Conservation (phyloP, 2,113 vertebrate genomes). For the Corvus cornix region DNA sequence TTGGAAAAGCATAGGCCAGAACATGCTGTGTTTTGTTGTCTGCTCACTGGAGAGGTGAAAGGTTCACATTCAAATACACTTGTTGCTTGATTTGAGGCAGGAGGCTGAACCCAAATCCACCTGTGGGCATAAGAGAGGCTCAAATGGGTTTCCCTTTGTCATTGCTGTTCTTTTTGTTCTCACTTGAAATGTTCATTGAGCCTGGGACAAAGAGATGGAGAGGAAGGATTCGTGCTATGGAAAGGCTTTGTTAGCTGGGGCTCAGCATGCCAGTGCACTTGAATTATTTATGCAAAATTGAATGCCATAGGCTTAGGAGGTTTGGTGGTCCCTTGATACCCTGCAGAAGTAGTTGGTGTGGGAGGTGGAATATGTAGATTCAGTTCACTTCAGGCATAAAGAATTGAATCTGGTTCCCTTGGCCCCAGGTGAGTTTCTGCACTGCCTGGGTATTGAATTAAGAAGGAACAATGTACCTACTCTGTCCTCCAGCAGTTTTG, state of each 20-base stretch:
- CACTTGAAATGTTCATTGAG: neutral
- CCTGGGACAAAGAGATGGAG: neutral
- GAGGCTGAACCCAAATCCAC: neutral
- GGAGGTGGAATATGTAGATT: neutral
- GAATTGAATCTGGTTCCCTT: neutral
- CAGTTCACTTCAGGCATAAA: neutral
- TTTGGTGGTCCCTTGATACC: neutral
- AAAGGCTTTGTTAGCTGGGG: neutral
- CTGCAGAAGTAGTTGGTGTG: neutral
- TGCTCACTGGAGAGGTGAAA: neutral
- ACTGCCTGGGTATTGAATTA: neutral
- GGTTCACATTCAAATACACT: neutral
- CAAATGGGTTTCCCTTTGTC: neutral
- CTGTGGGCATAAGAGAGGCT: neutral
- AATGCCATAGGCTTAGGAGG: neutral
- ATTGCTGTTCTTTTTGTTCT: neutral
- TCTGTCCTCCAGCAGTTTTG: neutral
- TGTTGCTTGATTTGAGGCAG: neutral
- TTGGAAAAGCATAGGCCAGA: neutral
- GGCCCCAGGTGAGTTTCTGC: neutral
- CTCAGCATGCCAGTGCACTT: neutral
- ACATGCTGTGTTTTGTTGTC: neutral
- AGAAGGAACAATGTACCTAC: neutral
- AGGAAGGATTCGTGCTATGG: neutral
- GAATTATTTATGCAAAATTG: constrained; percentile 28